Evolutionary conservation across 2,113 vertebrate genomes (phyloP), one percentile per base, ranked within the genome.

Genomic region (Oryctolagus cuniculus): DNA sequence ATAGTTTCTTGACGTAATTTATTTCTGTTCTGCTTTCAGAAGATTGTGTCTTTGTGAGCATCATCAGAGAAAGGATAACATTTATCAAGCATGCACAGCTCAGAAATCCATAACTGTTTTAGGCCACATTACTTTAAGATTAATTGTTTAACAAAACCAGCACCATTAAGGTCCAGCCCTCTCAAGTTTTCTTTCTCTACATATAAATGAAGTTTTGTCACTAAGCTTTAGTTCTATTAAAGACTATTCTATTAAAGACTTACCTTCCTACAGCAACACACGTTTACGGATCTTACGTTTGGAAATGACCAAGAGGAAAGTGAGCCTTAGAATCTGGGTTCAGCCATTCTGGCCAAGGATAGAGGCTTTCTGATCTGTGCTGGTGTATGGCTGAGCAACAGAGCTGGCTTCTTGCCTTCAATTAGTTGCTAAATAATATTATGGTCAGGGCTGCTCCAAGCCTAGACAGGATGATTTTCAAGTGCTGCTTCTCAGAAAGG

Each of bases 371-470:
- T 21, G n/a, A 19, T 55, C 67, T 69, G 29, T 72, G 67, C 83
- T 21, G 3, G n/a, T 72, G 84, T 27, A 10, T 72, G 67, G 51
- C 10, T 29, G 67, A 51, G 67, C 84, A 38, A 67, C n/a, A 38
- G 67, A 86, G 51, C 84, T 72, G 51, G 24, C 84, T 72, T 55
- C n/a, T 19, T 29, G 84, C 49, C n/a, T 86, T 58, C 67, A 72
- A 21, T 66, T 86, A 86, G 72, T 53, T 86, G 67, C n/a, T 58
- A 86, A 86, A 86, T 86, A 72, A 58, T 27, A 86, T 86, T 72
- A 86, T 12, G 34, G 67, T 72, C 16, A 55, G 84, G 51, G n/a
- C 51, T 58, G 51, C 17, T 72, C 67, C 29, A 12, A 86, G 67
- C n/a, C 24, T 67, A 72, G n/a, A n/a, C 69, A 21, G 36, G 67